phyloP scores from a whole-genome alignment of 2,888 invertebrate species.

The Aphrophora alni region DNA sequence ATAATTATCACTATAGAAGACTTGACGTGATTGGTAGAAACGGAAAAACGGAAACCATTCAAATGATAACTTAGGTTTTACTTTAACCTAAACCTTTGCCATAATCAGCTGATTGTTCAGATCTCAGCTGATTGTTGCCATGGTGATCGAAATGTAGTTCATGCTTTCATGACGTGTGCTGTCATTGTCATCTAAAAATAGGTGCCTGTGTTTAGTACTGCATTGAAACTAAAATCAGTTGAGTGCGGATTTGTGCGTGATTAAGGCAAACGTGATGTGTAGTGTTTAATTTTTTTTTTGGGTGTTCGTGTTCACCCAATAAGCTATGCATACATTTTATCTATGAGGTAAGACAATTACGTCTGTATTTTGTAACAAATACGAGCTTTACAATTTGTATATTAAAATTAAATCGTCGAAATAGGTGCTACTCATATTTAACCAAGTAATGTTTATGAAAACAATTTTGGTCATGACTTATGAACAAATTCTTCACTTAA shows the following conservation, averaged over 20 bases:
- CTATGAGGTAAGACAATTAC: background rate
- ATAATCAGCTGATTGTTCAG: background rate
- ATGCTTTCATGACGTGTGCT: background rate
- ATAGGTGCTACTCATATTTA: no score
- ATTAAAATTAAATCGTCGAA: no score
- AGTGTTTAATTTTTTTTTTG: background rate
- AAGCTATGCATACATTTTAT: background rate
- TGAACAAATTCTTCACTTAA: no score
- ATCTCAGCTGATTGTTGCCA: background rate
- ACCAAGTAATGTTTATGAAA: no score
- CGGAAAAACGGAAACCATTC: no score
- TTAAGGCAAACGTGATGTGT: background rate
- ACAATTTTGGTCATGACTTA: no score
- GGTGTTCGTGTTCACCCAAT: background rate
- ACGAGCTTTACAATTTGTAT: no score
- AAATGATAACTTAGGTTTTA: no score
- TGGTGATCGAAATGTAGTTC: background rate
- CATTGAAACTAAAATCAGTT: background rate
- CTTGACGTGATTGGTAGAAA: no score
- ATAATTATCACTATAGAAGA: no score
- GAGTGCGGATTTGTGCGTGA: background rate
- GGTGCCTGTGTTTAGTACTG: background rate
- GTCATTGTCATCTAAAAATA: constrained; percentile 6
- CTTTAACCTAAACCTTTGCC: no score
- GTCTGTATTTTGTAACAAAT: no score